phyloP scores from a whole-genome alignment of 2,113 vertebrate genomes.

The Malurus alboscapulatus region DNA sequence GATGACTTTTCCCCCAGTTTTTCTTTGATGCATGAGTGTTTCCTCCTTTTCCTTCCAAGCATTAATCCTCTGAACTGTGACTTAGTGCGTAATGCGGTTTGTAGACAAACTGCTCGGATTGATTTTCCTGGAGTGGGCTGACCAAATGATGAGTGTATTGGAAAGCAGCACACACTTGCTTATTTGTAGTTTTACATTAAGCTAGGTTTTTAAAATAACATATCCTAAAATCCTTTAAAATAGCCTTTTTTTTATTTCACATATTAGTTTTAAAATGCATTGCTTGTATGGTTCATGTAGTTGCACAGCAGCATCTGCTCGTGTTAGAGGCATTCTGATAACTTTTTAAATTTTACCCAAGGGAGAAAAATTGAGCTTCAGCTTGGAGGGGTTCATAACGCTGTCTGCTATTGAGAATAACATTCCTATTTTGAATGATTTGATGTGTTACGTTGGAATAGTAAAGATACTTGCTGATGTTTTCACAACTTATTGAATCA shows the following conservation, averaged over 20 bases:
- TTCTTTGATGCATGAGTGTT: background rate
- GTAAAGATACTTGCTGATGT: background rate
- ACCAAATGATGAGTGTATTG: conserved; percentile 28
- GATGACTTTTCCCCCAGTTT: background rate
- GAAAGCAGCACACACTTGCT: background rate
- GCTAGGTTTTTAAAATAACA: background rate
- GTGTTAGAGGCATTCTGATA: background rate
- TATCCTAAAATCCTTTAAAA: background rate
- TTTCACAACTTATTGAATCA: background rate
- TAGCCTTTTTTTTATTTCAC: background rate
- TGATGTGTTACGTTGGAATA: background rate
- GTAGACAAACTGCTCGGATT: background rate
- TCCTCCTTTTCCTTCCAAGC: background rate
- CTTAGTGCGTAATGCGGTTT: background rate
- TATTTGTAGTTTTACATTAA: background rate
- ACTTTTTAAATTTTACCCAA: background rate
- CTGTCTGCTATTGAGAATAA: background rate
- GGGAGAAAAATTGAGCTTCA: background rate
- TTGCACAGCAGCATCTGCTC: background rate
- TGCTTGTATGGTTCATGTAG: background rate
- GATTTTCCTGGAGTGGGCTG: conserved; percentile 58
- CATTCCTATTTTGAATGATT: background rate
- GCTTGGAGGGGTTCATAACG: background rate
- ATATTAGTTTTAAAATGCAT: background rate
- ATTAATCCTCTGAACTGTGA: background rate